phyloP scores from a whole-genome alignment of 2,888 invertebrate species.

The Adelphocoris suturalis region DNA sequence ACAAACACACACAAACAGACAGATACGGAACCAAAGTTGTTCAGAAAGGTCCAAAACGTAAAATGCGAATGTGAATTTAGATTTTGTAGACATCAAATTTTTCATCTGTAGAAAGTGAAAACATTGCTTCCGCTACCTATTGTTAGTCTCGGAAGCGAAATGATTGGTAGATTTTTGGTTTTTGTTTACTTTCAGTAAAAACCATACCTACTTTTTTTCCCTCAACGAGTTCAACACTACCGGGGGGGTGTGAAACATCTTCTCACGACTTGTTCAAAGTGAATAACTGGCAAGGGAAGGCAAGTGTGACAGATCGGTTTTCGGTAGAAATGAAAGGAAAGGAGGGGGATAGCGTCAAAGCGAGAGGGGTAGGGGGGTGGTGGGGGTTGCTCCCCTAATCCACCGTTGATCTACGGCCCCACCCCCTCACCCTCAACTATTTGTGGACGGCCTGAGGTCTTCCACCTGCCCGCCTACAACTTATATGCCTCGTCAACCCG shows the following conservation, averaged over 20 bases:
- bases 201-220: no score
- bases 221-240: background rate
- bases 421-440: conserved; percentile 21
- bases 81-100: no score
- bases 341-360: background rate
- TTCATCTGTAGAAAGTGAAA: no score
- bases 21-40: no score
- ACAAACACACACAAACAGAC: no score
- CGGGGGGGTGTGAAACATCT: conserved; percentile 5
- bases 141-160: no score
- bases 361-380: background rate
- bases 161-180: no score
- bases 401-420: conserved; percentile 41
- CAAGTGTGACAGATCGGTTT: conserved; percentile 23
- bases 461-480: conserved; percentile 30
- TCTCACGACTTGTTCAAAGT: background rate
- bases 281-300: background rate
- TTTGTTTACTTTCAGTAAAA: no score
- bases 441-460: conserved; percentile 19
- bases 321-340: conserved; percentile 26
- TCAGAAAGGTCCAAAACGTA: no score
- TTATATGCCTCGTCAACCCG: conserved; percentile 21
- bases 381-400: conserved; percentile 7
- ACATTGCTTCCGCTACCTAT: no score
- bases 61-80: no score